phyloP scores from a whole-genome alignment of 2,113 vertebrate genomes.

The Serilophus lunatus region DNA sequence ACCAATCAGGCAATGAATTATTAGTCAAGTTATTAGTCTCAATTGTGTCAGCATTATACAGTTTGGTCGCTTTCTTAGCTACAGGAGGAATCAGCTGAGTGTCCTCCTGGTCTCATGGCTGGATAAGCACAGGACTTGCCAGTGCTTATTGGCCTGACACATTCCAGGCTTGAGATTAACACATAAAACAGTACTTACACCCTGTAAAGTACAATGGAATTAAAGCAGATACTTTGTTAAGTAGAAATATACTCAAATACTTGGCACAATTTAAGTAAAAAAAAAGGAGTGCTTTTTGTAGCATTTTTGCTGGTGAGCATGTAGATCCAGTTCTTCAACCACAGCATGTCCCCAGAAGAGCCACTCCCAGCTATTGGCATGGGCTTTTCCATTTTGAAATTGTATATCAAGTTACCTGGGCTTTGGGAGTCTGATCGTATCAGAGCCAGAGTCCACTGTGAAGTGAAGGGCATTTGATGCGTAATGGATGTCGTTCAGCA shows the following conservation, averaged over 20 bases:
- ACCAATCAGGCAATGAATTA: conserved; percentile 42
- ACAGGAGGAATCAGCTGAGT: background rate
- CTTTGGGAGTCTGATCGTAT: background rate
- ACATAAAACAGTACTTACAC: background rate
- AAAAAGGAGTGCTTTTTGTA: background rate
- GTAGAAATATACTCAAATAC: background rate
- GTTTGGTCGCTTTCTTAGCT: conserved; percentile 6
- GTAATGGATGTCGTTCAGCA: background rate
- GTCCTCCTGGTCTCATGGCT: background rate
- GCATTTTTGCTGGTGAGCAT: background rate
- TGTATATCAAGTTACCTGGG: conserved; percentile 21
- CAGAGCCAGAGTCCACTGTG: conserved; percentile 12
- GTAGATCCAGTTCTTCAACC: background rate
- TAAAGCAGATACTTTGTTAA: background rate
- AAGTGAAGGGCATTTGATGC: background rate
- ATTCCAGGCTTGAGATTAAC: background rate
- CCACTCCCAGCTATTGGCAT: background rate
- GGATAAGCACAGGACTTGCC: background rate
- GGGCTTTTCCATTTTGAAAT: conserved; percentile 25
- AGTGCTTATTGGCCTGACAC: background rate
- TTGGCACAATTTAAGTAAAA: background rate
- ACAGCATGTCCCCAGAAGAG: background rate
- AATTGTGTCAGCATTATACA: conserved; percentile 20
- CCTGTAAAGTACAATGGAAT: background rate
- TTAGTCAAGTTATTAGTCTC: conserved; percentile 48